Evolutionary conservation across 2,888 invertebrate genomes (phyloP), one percentile per base, ranked within the genome.

Genomic region (Thumatha senex): DNA sequence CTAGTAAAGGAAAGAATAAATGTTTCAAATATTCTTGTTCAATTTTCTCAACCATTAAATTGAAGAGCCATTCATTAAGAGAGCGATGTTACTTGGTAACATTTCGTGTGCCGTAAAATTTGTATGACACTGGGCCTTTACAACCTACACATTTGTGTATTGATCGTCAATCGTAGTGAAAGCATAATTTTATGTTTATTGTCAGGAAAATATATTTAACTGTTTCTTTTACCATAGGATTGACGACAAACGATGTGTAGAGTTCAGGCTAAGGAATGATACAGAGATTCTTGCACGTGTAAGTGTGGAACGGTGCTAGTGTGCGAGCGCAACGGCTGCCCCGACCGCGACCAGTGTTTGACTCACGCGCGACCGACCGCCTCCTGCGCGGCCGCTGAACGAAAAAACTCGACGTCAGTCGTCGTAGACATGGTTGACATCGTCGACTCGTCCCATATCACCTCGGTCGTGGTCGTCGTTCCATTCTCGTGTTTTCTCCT

Each of bases 351-450:
- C 78, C 76, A 86, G 82, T 74, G 82, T 80, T 65, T 87, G 88
- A 67, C 87, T 87, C 82, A 91, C 85, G 87, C 87, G 82, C 87
- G 92, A 67, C 82, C 86, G 87, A 82, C 87, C 87, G 88, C 89
- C 88, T 92, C 91, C 86, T 85, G 92, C 85, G 89, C 90, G 85
- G 89, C 89, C 84, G 89, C 89, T 74, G 92, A 87, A 78, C 92
- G 92, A 85, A 92, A 92, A 89, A 92, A 92, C 92, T 92, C 92
- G 58, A 83, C 86, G 78, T 82, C 89, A 58, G 81, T 92, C 82
- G 72, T 93, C 78, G 92, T 92, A 46, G 88, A 89, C 86, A 89
- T 86, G 11, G 89, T 89, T 55, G 90, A 89, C 79, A 92, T 90
- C 45, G 90, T 91, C 68, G 92, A 91, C 74, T 89, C 89, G 71